A percentile compares a stretch with the other conserved stretches of the same genome.
These are phyloP conservation scores for Miniopterus natalensis DNA, from an alignment of 2,113 vertebrate species.

Conservation along the genomic window DNA sequence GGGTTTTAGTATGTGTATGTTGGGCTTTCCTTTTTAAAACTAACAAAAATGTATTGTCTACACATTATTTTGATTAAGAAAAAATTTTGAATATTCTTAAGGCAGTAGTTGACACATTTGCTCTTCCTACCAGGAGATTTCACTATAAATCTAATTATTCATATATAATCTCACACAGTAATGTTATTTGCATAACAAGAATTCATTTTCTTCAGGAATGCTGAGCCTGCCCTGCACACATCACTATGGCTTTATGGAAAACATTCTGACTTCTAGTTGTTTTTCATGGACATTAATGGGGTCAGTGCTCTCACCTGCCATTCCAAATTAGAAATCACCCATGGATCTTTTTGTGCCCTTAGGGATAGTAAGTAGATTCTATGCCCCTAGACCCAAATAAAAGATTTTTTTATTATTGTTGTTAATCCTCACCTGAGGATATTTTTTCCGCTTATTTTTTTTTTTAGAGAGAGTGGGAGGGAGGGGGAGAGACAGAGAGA, in stretches of 20 bases:
- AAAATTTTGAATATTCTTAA: not conserved
- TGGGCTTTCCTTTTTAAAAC: constrained; percentile 2
- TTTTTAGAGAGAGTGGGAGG: too few species aligned
- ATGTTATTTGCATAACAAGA: constrained; percentile 56
- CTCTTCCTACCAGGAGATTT: constrained; percentile 13
- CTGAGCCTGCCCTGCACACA: constrained; percentile 54
- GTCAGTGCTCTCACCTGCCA: constrained; percentile 76
- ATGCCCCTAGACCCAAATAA: constrained; percentile 59
- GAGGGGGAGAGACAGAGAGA: too few species aligned
- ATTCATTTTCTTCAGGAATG: constrained; percentile 41
- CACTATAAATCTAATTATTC: constrained; percentile 61
- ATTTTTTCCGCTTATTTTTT: too few species aligned
- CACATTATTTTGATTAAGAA: constrained; percentile 31
- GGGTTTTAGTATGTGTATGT: not conserved
- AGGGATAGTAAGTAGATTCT: constrained; percentile 69
- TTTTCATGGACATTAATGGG: constrained; percentile 79
- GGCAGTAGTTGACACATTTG: constrained; percentile 13
- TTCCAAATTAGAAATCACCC: constrained; percentile 72
- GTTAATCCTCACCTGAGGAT: too few species aligned
- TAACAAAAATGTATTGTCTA: not conserved
- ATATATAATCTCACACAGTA: not conserved
- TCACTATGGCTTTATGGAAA: constrained; percentile 78
- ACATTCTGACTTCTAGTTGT: constrained; percentile 77
- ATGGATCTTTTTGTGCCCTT: constrained; percentile 55
- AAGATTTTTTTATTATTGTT: not conserved